Evolutionary conservation across 2,113 vertebrate genomes (phyloP).

Genomic region (Apteryx mantelli): DNA sequence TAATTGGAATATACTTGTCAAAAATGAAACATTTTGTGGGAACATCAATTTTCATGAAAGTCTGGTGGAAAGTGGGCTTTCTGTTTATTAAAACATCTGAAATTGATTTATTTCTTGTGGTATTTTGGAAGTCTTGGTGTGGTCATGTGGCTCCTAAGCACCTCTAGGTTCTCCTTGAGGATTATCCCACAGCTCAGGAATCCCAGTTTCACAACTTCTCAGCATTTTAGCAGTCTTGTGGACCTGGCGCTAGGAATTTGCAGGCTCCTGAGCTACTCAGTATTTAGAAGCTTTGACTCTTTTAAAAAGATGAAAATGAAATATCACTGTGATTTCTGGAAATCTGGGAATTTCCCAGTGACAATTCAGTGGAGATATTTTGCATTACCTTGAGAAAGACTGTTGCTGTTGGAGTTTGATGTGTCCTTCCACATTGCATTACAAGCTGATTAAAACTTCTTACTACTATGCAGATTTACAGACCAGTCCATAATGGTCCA

Average conservation of each 20-base stretch:
- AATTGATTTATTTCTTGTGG: background rate
- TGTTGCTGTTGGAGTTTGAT: background rate
- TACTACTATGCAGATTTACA: background rate
- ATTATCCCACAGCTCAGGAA: background rate
- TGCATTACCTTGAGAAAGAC: background rate
- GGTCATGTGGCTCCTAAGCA: background rate
- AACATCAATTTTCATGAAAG: background rate
- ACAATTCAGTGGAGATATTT: background rate
- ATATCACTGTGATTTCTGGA: background rate
- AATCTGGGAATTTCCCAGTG: background rate
- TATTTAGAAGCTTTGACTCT: background rate
- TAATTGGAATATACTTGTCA: background rate
- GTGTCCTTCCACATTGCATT: background rate
- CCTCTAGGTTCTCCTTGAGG: fast-evolving
- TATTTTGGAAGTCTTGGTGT: background rate
- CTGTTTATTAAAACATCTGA: background rate
- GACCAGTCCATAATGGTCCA: background rate
- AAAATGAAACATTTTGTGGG: background rate
- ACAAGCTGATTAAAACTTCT: background rate
- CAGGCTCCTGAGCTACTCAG: background rate
- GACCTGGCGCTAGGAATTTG: background rate
- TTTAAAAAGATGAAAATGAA: background rate
- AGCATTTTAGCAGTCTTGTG: background rate
- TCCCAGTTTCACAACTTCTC: background rate
- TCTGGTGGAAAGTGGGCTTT: background rate